Percentiles rank a stretch among this genome's conserved stretches.
Evolutionary conservation across 2,797 vertebrate species (phyloP).

Genomic region (Hephaestus fuliginosus): DNA sequence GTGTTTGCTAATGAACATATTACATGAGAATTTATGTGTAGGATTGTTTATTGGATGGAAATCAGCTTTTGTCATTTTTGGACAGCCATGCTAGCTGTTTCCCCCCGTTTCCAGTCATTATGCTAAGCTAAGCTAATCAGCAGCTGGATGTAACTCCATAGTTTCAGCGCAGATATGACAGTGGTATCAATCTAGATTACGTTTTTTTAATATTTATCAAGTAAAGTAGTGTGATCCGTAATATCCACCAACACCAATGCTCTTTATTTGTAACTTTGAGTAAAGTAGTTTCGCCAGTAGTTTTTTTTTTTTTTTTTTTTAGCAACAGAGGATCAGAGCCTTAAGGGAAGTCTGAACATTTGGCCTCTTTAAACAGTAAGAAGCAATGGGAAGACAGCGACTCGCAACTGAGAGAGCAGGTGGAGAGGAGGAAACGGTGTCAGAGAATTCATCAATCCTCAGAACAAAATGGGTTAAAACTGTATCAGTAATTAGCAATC

Average conservation of each 20-base stretch:
- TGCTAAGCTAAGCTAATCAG: not conserved
- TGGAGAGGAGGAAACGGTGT: not conserved
- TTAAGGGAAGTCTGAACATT: not conserved
- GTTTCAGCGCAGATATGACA: not conserved
- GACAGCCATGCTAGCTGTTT: not conserved
- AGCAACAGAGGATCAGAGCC: not conserved
- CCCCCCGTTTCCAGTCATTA: too few species aligned
- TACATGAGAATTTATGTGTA: not conserved
- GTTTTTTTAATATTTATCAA: not conserved
- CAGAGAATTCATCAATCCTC: not conserved
- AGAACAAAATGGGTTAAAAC: constrained; percentile 18
- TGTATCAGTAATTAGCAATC: constrained; percentile 48
- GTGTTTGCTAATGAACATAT: not conserved
- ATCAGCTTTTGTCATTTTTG: not conserved
- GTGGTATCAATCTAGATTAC: not conserved
- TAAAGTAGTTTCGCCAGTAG: not conserved
- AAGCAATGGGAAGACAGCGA: not conserved
- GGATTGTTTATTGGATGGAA: not conserved
- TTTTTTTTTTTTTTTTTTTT: constrained; percentile 19
- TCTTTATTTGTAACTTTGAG: not conserved
- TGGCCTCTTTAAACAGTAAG: constrained; percentile 7
- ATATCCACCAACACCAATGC: not conserved
- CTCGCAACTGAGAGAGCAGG: constrained; percentile 5
- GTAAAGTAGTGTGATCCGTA: not conserved
- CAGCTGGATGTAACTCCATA: not conserved